Percentiles rank a stretch among this genome's conserved stretches.
These are phyloP conservation scores for Ariolimax columbianus DNA, from an alignment of 2,888 invertebrate species.

Conservation along the genomic window DNA sequence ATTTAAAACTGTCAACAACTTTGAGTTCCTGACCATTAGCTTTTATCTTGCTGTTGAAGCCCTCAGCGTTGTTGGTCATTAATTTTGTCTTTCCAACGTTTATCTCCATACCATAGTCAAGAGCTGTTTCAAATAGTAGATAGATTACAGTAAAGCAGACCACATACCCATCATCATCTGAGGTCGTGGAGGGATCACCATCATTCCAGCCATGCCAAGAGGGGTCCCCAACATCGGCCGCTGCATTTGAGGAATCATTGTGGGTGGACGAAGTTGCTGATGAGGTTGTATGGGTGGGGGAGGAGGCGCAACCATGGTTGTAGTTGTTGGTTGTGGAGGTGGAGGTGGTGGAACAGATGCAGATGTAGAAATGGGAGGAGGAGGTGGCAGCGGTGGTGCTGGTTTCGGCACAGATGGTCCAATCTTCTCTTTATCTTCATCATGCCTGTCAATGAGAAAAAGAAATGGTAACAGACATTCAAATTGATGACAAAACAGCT, in stretches of 20 bases:
- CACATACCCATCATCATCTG: conserved; percentile 63
- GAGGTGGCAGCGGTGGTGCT: conserved; percentile 60
- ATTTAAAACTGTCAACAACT: too few relatives aligned
- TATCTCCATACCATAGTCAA: too few relatives aligned
- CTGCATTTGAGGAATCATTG: conserved; percentile 63
- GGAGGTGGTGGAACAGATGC: conserved; percentile 68
- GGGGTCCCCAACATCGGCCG: conserved; percentile 44
- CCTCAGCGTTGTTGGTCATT: too few relatives aligned
- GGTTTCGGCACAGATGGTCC: conserved; percentile 84
- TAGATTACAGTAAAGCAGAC: too few relatives aligned
- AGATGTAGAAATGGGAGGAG: conserved; percentile 58
- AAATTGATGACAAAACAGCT: too few relatives aligned
- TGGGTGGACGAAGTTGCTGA: conserved; percentile 65
- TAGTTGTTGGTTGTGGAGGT: conserved; percentile 57
- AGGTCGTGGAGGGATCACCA: conserved; percentile 71
- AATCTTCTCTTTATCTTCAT: conserved; percentile 97
- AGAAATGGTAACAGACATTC: too few relatives aligned
- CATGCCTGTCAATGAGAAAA: too few relatives aligned
- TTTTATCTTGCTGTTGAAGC: too few relatives aligned
- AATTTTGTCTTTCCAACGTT: too few relatives aligned
- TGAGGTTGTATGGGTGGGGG: conserved; percentile 59
- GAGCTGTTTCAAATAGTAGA: too few relatives aligned
- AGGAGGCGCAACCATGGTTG: conserved; percentile 50
- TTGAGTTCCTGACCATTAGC: too few relatives aligned
- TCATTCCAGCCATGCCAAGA: conserved; percentile 58